Percentiles rank a stretch among this genome's conserved stretches.
Evolutionary conservation across 2,888 invertebrate genomes (phyloP).

Genomic region (Pandemis cinnamomeana): DNA sequence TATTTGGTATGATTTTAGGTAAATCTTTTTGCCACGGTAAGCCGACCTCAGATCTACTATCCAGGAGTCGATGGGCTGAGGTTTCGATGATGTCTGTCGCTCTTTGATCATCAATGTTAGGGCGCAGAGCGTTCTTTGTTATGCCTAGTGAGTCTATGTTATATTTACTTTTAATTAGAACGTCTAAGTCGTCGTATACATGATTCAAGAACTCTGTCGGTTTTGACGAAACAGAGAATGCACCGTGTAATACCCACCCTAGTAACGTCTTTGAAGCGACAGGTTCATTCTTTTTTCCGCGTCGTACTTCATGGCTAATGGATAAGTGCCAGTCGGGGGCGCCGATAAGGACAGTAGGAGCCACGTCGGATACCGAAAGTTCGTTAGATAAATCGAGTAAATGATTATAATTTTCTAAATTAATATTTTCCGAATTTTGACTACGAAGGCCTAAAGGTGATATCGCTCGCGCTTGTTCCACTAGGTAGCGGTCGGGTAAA

Average conservation of each 20-base stretch:
- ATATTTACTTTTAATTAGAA: not conserved
- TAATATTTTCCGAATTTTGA: not conserved
- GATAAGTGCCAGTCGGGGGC: too few relatives aligned
- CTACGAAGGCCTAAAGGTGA: not conserved
- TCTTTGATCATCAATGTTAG: constrained; percentile 1
- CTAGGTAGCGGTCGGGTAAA: not conserved
- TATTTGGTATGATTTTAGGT: not conserved
- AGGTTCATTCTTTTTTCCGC: constrained; percentile 6
- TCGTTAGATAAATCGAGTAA: not conserved
- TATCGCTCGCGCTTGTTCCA: not conserved
- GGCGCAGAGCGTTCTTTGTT: not conserved
- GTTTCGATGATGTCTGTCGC: not conserved
- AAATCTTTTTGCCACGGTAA: constrained; percentile 1
- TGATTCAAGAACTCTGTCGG: too few relatives aligned
- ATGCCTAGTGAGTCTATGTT: not conserved
- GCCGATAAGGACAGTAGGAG: not conserved
- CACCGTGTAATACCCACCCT: not conserved
- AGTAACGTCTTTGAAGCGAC: not conserved
- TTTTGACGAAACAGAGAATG: too few relatives aligned
- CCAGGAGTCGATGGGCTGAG: not conserved
- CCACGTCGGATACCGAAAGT: too few relatives aligned
- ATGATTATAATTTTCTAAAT: not conserved
- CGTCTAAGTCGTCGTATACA: not conserved
- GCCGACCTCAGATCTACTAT: constrained; percentile 8
- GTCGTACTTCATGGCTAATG: not conserved